phyloP scores from a whole-genome alignment of 2,797 vertebrate genomes.

The Crenuchus spilurus region DNA sequence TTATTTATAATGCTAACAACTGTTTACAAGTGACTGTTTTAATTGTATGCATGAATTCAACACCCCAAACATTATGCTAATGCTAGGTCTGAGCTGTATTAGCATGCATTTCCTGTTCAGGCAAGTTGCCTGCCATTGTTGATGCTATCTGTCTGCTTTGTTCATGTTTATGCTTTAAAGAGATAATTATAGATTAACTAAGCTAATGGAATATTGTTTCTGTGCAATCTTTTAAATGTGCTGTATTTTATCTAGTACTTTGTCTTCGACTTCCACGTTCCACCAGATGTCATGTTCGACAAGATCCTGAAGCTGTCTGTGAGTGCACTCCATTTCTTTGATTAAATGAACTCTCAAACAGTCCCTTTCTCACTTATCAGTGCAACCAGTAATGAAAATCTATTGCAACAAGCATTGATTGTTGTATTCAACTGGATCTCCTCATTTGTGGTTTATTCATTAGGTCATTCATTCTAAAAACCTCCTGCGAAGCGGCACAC shows the following conservation, averaged over 20 bases:
- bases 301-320: conserved; percentile 97
- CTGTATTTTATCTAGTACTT: conserved; percentile 82
- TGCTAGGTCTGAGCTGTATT: background rate
- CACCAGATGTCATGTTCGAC: conserved; percentile 96
- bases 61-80: too few species aligned
- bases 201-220: background rate
- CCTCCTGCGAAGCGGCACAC: conserved; percentile 90
- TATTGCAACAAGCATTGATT: background rate
- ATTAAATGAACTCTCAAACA: background rate
- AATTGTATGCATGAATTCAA: too few species aligned
- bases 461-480: conserved; percentile 99
- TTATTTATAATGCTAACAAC: background rate
- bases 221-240: background rate
- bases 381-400: background rate
- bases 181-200: background rate
- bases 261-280: conserved; percentile 95
- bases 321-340: conserved; percentile 69
- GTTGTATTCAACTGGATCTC: background rate
- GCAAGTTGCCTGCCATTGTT: background rate
- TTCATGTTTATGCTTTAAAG: background rate
- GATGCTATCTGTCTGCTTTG: background rate
- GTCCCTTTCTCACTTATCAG: background rate
- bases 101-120: background rate
- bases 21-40: background rate
- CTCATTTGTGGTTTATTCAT: background rate